Evolutionary conservation across 1,140 invertebrate species (phyloP), one percentile per base, ranked within the genome.

Genomic region (Saxidomus purpurata): DNA sequence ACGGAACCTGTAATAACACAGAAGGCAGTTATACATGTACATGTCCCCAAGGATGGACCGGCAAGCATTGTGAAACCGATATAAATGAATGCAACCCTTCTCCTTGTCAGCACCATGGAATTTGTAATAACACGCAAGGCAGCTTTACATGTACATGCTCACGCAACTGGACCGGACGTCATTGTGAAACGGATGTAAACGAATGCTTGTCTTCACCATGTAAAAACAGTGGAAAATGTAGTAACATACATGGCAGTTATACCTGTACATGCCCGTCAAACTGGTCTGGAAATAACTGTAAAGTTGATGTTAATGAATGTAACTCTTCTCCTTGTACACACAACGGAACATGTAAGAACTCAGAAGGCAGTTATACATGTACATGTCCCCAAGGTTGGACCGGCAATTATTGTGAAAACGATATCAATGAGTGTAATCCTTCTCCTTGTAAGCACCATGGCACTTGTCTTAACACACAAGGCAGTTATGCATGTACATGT

Each of bases 291-390:
- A 22, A 40, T 19, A 76, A 74, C 31, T 89, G 87, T 77, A n/a
- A 28, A 19, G 47, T 15, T 22, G 83, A 92, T 47, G 87, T 91
- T 31, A 52, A 91, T 79, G 43, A 43, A 43, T 43, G 43, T 43
- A 43, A 59, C 8, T 11, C 17, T 8, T 8, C 52, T 47, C 69
- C 87, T 9, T 90, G 90, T 34, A 31, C 31, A 77, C 15, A 82
- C n/a, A 69, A 79, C 15, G 90, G 85, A 8, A 63, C 38, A 22
- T 90, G 90, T 52, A 43, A n/a, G 4, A 85, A 90, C 34, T n/a
- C 9, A n/a, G 3, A n/a, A 34, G 76, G 81, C 6, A 47, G 47
- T 49, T 89, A 67, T 34, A 31, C 17, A 17, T 90, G 90, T 61
- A 67, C 77, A 19, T 90, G 90, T 80, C 38, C 69, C 28, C 17